phyloP scores from a whole-genome alignment of 2,888 invertebrate species.

The Lymantria dispar region DNA sequence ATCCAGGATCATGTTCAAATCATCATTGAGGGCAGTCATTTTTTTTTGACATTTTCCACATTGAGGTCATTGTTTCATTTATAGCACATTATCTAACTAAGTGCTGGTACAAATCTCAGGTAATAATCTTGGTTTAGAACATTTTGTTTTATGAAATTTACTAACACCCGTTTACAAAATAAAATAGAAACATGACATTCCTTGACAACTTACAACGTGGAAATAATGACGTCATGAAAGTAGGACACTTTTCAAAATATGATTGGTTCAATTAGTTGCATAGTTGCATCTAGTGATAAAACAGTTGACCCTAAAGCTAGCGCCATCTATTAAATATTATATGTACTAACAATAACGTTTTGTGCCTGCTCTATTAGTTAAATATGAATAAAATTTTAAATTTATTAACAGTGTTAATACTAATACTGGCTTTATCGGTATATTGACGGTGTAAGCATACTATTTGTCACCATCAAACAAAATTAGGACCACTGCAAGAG shows the following conservation, averaged over 20 bases:
- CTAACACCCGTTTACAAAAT: slow-evolving; percentile 56
- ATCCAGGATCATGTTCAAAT: slow-evolving; percentile 70
- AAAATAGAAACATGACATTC: slow-evolving; percentile 67
- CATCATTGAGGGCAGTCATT: slow-evolving; percentile 61
- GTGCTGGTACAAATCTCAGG: slow-evolving; percentile 11
- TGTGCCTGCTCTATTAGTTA: slow-evolving; percentile 4
- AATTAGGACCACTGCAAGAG: too few species aligned
- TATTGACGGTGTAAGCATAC: too few species aligned
- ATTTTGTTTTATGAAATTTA: slow-evolving; percentile 34
- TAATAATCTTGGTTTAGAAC: slow-evolving; percentile 29
- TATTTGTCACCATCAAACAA: too few species aligned
- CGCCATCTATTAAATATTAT: slow-evolving; percentile 54
- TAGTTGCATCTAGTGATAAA: slow-evolving; percentile 45
- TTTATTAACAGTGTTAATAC: too few species aligned
- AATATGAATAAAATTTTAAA: too few species aligned
- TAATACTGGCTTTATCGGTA: too few species aligned
- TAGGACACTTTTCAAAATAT: slow-evolving; percentile 65
- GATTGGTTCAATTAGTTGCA: slow-evolving; percentile 50
- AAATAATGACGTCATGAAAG: slow-evolving; percentile 84
- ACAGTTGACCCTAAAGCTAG: slow-evolving; percentile 28
- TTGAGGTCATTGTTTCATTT: slow-evolving; percentile 43
- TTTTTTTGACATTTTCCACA: slow-evolving; percentile 38
- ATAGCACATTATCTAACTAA: slow-evolving; percentile 17
- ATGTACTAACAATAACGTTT: slow-evolving; percentile 16
- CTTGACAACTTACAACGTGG: slow-evolving; percentile 84